Base-by-base conservation (phyloP, 2,797 vertebrate genomes). In the Etheostoma nigrum region DNA sequence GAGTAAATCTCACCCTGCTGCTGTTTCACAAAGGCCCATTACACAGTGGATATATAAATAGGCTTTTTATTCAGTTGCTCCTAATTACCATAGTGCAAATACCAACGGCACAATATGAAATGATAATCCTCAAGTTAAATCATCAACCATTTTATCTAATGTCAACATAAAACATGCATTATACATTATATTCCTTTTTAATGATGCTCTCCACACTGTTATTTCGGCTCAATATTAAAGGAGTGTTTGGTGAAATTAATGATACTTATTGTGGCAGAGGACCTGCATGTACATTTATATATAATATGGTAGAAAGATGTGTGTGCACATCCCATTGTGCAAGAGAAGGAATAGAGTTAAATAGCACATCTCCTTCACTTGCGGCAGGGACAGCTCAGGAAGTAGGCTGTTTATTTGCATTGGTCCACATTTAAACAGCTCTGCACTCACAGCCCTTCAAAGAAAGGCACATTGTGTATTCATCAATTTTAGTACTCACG, bases 361-460 rank as follows among this genome's bases (percentile, higher is more conserved):
- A 84, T 48, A 85, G 77, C 71, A 86, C 68, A 77, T 83, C 81
- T 74, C 74, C 79, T 86, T 85, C 65, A 85, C 83, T 81, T 83
- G 80, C 40, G 11, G 79, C 71, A 74, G 78, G 84, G 79, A 83
- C 79, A 72, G 76, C 78, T 85, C 84, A 91, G 92, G 91, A 93
- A 91, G 86, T 90, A 84, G 85, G 84, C 77, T 92, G 92, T 93
- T 93, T 93, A 91, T 91, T 92, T 92, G 84, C 80, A 88, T 81
- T 90, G 83, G 90, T 90, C 85, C 87, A 87, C 86, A 91, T 92
- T 93, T 92, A 89, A 93, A 91, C 86, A 86, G 84, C 89, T 83
- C 69, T 74, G 83, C 84, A 81, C 83, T 87, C 76, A 49, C 72
- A 86, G 77, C 76, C 88, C 86, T 92, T 93, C 89, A 93, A 89